Conservation (phyloP, 2,888 invertebrate genomes). For the Celastrina argiolus region DNA sequence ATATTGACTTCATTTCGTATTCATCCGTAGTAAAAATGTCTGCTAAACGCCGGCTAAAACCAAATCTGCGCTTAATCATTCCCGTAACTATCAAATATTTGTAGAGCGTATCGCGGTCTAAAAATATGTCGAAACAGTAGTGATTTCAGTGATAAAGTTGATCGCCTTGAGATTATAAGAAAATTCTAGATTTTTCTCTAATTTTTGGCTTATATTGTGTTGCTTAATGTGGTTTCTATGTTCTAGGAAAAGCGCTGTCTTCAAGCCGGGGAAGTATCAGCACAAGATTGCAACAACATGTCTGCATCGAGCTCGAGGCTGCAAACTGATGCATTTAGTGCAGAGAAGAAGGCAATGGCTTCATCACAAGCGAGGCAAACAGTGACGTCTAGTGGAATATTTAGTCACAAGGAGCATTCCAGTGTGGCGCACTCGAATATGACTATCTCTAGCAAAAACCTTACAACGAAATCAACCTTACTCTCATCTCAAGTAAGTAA, state of each 20-base stretch:
- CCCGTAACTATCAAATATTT: slow-evolving; percentile 69
- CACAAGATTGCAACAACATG: slow-evolving; percentile 91
- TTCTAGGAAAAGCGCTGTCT: slow-evolving; percentile 89
- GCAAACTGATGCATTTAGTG: slow-evolving; percentile 90
- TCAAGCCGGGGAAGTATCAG: slow-evolving; percentile 89
- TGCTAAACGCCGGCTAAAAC: slow-evolving; percentile 63
- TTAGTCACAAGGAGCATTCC: slow-evolving; percentile 82
- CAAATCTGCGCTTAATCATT: slow-evolving; percentile 68
- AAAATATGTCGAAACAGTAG: slow-evolving; percentile 44
- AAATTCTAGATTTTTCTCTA: slow-evolving; percentile 31
- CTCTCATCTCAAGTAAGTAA: slow-evolving; percentile 71
- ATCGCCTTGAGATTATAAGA: slow-evolving; percentile 39
- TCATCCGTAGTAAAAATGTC: slow-evolving; percentile 45
- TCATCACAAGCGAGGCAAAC: slow-evolving; percentile 88
- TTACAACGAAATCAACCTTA: slow-evolving; percentile 81
- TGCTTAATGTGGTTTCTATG: slow-evolving; percentile 28
- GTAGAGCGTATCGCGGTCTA: slow-evolving; percentile 53
- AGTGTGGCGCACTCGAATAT: slow-evolving; percentile 89
- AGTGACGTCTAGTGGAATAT: slow-evolving; percentile 87
- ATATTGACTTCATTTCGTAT: slow-evolving; percentile 42
- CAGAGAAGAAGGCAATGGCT: slow-evolving; percentile 86
- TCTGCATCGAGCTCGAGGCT: slow-evolving; percentile 90
- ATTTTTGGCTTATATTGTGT: slow-evolving; percentile 16
- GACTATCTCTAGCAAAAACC: slow-evolving; percentile 86
- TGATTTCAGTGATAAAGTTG: slow-evolving; percentile 51